Base-by-base conservation (phyloP, 2,888 invertebrate genomes). In the Eupithecia abbreviata region DNA sequence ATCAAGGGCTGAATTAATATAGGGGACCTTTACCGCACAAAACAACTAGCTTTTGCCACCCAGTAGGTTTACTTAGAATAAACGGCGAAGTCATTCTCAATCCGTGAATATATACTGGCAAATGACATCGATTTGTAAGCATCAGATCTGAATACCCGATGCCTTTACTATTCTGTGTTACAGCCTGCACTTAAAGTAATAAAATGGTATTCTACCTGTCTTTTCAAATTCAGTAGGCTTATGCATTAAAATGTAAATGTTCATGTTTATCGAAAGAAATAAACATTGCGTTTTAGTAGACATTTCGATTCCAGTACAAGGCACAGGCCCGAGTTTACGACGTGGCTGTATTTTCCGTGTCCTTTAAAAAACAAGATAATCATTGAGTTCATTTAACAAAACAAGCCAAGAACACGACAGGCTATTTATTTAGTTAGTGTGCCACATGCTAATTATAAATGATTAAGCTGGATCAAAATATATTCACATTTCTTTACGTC, bases 1-100 rank as follows among this genome's bases (percentile, higher is more conserved):
- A 90, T 90, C 87, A 86, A 86, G 84, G 85, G 81, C 85, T 85
- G 85, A 89, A 88, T 87, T 87, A 87, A 89, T 86, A 85, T 74
- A 69, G 79, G 79, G 79, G 80, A 82, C 79, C 79, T 81, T 81
- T 69, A 69, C 69, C n/a, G 10, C 69, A 69, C 47, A 47, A 69
- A 30, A 69, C 18, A 45, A 12, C 45, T 49, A 15, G 68, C 45
- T 68, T 45, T 43, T 42, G 6, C 15, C 15, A 66, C 42, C 66
- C 66, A 66, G 66, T 13, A 66, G 66, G 42, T 42, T 66, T 18
- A 13, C 42, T 41, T 15, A 15, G 15, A 42, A 42, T 3, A 42
- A 15, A 66, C 42, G 4, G 6, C 65, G 3, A 66, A 42, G 3
- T 15, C 15, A 15, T 15, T 2, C 18, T 62, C 62, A 62, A 62